These are phyloP conservation scores for Sturmia bella DNA, from an alignment of 2,888 invertebrate genomes.

Conservation along the genomic window DNA sequence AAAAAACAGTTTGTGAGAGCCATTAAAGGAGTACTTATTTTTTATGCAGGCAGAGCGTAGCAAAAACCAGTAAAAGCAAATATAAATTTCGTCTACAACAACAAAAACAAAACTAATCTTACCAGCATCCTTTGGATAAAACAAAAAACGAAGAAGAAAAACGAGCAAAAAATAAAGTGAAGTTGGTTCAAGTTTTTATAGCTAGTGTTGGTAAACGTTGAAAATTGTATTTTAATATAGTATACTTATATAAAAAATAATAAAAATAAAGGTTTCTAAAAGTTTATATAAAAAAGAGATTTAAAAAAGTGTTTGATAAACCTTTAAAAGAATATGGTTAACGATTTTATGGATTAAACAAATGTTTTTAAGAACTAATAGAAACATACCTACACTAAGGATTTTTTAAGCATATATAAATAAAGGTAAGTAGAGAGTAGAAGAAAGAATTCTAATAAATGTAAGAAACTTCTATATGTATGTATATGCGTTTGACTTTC, in stretches of 20 bases:
- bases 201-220: slow-evolving; percentile 62
- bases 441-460: background rate
- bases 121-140: slow-evolving; percentile 62
- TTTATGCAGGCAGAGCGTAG: background rate
- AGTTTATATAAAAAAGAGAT: slow-evolving; percentile 7
- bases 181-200: slow-evolving; percentile 59
- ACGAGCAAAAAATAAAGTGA: slow-evolving; percentile 44
- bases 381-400: background rate
- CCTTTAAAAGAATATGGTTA: background rate
- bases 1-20: slow-evolving; percentile 35
- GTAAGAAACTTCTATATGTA: background rate
- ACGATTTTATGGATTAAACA: slow-evolving; percentile 24
- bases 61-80: slow-evolving; percentile 1
- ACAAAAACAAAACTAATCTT: slow-evolving; percentile 28
- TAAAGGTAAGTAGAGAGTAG: slow-evolving; percentile 29
- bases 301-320: background rate
- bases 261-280: slow-evolving; percentile 38
- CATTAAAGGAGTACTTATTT: slow-evolving; percentile 44
- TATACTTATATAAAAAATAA: slow-evolving; percentile 2
- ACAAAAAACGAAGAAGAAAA: background rate
- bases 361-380: background rate
- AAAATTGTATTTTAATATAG: background rate
- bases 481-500: too few species aligned
- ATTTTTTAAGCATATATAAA: background rate
- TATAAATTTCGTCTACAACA: slow-evolving; percentile 3